Evolutionary conservation across 2,888 invertebrate species (phyloP).

Genomic region (Fragum fragum): DNA sequence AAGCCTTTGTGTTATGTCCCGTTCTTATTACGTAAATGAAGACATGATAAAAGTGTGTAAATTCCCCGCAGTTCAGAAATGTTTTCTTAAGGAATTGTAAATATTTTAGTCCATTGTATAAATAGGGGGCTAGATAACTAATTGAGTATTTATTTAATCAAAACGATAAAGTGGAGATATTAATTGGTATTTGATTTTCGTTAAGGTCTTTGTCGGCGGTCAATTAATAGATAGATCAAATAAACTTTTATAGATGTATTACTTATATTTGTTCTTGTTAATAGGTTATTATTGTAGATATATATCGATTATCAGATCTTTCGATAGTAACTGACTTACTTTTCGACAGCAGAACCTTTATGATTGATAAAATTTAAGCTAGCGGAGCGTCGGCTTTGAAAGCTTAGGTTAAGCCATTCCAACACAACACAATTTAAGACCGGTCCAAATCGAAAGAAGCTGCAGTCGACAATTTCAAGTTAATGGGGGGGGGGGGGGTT

Average conservation of each 20-base stretch:
- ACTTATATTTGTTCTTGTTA: slow-evolving; percentile 13
- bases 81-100: slow-evolving; percentile 19
- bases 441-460: too few relatives aligned
- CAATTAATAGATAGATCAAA: slow-evolving; percentile 10
- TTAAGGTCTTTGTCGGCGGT: slow-evolving; percentile 17
- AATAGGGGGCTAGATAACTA: slow-evolving; percentile 19
- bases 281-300: slow-evolving; percentile 20
- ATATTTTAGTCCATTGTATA: slow-evolving; percentile 20
- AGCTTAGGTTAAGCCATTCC: too few relatives aligned
- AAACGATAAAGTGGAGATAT: neutral
- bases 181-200: slow-evolving; percentile 20
- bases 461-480: too few relatives aligned
- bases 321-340: slow-evolving; percentile 1
- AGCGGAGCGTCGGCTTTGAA: too few relatives aligned
- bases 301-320: slow-evolving; percentile 8
- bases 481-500: too few relatives aligned
- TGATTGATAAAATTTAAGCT: too few relatives aligned
- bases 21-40: neutral
- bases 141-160: slow-evolving; percentile 24
- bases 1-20: too few relatives aligned
- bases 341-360: too few relatives aligned
- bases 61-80: slow-evolving; percentile 12
- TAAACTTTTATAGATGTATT: slow-evolving; percentile 8
- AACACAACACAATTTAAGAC: too few relatives aligned
- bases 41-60: neutral